Percentiles rank a stretch among this genome's conserved stretches.
Conservation (phyloP, 2,888 invertebrate species). For the Pinctada fucata region DNA sequence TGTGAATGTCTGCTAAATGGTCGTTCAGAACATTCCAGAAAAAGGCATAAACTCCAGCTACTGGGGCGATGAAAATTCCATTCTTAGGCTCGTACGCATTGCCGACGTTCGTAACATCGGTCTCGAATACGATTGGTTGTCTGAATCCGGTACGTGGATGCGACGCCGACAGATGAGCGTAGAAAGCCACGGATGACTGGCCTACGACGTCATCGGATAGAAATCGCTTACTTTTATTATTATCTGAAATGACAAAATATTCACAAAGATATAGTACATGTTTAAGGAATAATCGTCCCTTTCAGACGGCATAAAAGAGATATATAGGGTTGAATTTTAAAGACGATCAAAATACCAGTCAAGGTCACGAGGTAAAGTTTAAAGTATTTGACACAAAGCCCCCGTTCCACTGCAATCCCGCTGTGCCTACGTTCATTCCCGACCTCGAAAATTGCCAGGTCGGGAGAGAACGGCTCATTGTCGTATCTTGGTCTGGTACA, state of each 20-base stretch:
- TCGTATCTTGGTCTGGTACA: too few species aligned
- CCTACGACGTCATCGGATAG: background rate
- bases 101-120: background rate
- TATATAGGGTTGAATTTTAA: too few species aligned
- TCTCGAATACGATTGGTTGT: background rate
- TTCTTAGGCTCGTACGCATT: background rate
- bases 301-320: too few species aligned
- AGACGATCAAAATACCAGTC: too few species aligned
- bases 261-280: too few species aligned
- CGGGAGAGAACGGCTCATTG: too few species aligned
- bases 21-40: background rate
- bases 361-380: too few species aligned
- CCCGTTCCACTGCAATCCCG: too few species aligned
- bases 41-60: background rate
- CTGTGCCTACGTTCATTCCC: too few species aligned
- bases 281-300: too few species aligned
- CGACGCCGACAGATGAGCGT: background rate
- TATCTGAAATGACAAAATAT: background rate
- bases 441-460: too few species aligned
- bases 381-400: too few species aligned
- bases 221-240: background rate
- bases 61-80: background rate
- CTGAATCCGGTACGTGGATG: background rate
- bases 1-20: background rate
- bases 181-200: background rate